A percentile compares a stretch with the other conserved stretches of the same genome.
phyloP scores from a whole-genome alignment of 2,113 vertebrate genomes.

The Pelodiscus sinensis region DNA sequence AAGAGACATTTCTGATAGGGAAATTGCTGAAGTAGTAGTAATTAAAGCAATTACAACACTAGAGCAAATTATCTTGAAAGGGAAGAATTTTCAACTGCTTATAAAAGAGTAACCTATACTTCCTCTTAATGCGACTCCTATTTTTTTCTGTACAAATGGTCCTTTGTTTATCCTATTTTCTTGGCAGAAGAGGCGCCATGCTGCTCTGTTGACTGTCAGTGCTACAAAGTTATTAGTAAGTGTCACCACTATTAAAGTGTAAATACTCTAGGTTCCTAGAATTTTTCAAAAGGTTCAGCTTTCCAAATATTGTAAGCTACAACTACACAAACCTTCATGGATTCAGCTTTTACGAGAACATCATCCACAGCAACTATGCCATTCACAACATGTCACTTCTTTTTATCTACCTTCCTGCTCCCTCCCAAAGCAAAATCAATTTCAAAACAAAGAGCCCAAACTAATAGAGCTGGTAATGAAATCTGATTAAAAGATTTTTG shows the following conservation, averaged over 20 bases:
- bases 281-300: not conserved
- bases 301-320: not conserved
- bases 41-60: conserved; percentile 31
- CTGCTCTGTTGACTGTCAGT: not conserved
- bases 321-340: not conserved
- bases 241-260: not conserved
- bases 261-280: not conserved
- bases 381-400: not conserved
- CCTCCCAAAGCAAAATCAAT: not conserved
- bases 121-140: not conserved
- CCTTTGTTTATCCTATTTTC: not conserved
- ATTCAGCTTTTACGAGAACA: not conserved
- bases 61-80: conserved; percentile 1
- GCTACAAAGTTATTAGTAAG: not conserved
- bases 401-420: not conserved
- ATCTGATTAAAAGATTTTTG: not conserved
- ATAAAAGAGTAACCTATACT: not conserved
- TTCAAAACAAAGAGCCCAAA: not conserved
- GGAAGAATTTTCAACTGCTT: not conserved
- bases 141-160: not conserved
- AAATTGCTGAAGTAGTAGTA: conserved; percentile 44
- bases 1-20: not conserved
- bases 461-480: not conserved
- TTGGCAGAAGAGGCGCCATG: not conserved
- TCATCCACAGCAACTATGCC: not conserved